Evolutionary conservation across 2,797 vertebrate species (phyloP), one percentile per base, ranked within the genome.

Genomic region (Acanthurus tractus): DNA sequence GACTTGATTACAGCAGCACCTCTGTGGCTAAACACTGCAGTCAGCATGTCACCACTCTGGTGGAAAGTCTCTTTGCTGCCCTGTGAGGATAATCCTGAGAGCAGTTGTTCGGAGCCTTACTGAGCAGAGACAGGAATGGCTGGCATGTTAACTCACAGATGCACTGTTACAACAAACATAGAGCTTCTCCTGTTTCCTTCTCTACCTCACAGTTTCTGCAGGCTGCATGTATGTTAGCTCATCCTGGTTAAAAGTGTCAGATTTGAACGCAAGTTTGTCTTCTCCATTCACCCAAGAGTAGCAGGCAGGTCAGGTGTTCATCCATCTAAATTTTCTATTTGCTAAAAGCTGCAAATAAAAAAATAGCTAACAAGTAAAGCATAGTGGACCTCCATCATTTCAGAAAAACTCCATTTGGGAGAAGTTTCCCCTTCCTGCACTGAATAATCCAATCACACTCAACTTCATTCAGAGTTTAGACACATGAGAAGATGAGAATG

Each of bases 371-470:
- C 83, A 73, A 15, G 18, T 48, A 61, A 29, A 66, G 70, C 63
- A 15, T 63, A 56, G 57, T 17, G 36, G 36, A 40, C 55, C 1
- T 1, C 22, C 29, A 17, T 48, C 15, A 50, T 15, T 49, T 13
- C 1, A 1, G 45, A 9, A 6, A 7, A 0, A 18, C 45, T 61
- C 70, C 18, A 44, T 13, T 50, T 64, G 70, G 48, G 55, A 78
- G 48, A 73, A 63, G 15, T 56, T 74, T 82, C 64, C 49, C 61
- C 68, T 70, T 72, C 61, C 84, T 75, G 53, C 56, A 52, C 50
- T n/a, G 15, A 74, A 52, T 82, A 87, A 92, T 91, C 72, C 45
- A 86, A 89, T 93, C 71, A 87, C 38, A 2, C 61, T 62, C 12
- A 71, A 67, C 72, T 82, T 84, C 52, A 66, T 74, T 71, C 84